Percentiles rank a stretch among this genome's conserved stretches.
Conservation (phyloP, 2,113 vertebrate genomes). For the Philantomba maxwellii region DNA sequence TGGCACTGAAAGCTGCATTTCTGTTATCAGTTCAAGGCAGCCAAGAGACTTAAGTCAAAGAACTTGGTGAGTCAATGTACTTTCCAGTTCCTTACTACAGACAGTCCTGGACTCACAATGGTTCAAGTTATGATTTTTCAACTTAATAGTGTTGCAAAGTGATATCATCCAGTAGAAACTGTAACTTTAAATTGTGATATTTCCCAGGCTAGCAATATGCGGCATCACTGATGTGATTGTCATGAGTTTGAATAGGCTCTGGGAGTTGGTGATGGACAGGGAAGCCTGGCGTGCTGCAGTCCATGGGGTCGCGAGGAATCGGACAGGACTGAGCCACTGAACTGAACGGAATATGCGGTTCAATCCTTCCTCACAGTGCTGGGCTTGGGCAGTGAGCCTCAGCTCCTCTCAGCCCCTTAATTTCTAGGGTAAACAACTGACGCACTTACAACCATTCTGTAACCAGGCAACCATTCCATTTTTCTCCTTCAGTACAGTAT, state of each 20-base stretch:
- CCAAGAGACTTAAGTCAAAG: background rate
- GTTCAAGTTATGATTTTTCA: background rate
- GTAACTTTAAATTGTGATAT: background rate
- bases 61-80: background rate
- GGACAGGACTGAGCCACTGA: background rate
- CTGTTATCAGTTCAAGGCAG: background rate
- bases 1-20: background rate
- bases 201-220: background rate
- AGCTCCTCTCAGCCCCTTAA: background rate
- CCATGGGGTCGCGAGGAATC: background rate
- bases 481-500: background rate
- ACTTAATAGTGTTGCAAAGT: background rate
- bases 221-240: accelerated
- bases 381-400: background rate
- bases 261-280: background rate
- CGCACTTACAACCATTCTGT: background rate
- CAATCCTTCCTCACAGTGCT: background rate
- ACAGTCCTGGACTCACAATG: background rate
- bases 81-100: background rate
- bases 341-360: background rate
- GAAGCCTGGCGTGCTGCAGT: background rate
- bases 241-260: background rate
- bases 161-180: background rate
- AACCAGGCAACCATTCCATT: background rate
- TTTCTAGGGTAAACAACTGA: background rate